These are phyloP conservation scores for Trachymyrmex septentrionalis DNA, from an alignment of 1,140 invertebrate genomes.

Conservation along the genomic window DNA sequence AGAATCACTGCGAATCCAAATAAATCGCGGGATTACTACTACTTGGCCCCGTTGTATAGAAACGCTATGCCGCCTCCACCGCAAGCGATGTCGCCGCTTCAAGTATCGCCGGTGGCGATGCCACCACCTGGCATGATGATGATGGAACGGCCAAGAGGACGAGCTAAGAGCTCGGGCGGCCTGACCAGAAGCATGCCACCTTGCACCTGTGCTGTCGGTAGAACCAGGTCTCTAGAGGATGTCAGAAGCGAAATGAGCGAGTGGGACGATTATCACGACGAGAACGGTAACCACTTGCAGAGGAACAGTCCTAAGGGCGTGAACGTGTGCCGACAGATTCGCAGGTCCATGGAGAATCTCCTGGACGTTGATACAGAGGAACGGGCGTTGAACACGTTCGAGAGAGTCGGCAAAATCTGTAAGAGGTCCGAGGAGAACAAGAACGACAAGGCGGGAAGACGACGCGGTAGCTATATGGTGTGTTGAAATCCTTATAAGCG, in stretches of 20 bases:
- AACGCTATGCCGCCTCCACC: conserved; percentile 87
- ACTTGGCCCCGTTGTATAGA: conserved; percentile 90
- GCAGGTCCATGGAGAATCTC: conserved; percentile 91
- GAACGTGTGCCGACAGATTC: conserved; percentile 84
- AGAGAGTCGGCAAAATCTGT: conserved; percentile 72
- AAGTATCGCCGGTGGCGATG: conserved; percentile 74
- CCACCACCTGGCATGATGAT: conserved; percentile 83
- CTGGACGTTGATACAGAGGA: conserved; percentile 86
- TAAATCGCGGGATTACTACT: conserved; percentile 90
- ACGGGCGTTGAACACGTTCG: conserved; percentile 73
- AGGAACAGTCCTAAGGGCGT: conserved; percentile 83
- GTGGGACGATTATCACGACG: conserved; percentile 88
- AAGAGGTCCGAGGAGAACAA: conserved; percentile 70
- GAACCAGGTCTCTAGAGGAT: conserved; percentile 91
- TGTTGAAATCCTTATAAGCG: conserved; percentile 42
- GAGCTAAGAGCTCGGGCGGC: conserved; percentile 81
- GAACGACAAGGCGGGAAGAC: conserved; percentile 77
- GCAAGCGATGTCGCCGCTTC: conserved; percentile 77
- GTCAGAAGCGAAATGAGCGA: conserved; percentile 89
- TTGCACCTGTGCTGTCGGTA: conserved; percentile 88
- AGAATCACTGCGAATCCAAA: conserved; percentile 82
- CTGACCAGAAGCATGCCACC: conserved; percentile 80
- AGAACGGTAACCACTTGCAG: conserved; percentile 87
- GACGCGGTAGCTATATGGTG: conserved; percentile 85
- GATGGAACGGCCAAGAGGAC: conserved; percentile 82